Conservation (phyloP, 2,113 vertebrate species). For the Lathamus discolor region DNA sequence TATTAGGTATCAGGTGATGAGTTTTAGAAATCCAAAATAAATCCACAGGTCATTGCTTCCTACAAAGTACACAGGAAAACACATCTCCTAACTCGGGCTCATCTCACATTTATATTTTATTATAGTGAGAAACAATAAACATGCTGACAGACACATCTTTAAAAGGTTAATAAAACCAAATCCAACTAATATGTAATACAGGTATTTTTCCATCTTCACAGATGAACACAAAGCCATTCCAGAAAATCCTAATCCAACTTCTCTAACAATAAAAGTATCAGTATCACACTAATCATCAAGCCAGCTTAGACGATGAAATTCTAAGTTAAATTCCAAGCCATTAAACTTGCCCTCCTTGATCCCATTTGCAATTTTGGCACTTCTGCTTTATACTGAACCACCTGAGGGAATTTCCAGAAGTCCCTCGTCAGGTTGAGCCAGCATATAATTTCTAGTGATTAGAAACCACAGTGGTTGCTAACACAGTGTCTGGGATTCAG, state of each 20-base stretch:
- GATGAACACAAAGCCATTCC: not conserved
- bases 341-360: not conserved
- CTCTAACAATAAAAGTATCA: not conserved
- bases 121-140: not conserved
- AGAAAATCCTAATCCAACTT: not conserved
- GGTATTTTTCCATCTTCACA: not conserved
- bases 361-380: not conserved
- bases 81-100: not conserved
- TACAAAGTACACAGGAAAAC: not conserved
- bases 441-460: not conserved
- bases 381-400: constrained; percentile 1
- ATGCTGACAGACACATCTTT: not conserved
- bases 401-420: not conserved
- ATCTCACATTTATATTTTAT: not conserved
- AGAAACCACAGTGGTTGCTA: constrained; percentile 9
- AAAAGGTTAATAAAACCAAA: not conserved
- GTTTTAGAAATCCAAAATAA: not conserved
- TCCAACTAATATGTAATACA: not conserved
- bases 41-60: not conserved
- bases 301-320: not conserved
- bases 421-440: not conserved
- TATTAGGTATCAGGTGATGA: not conserved
- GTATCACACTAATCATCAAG: not conserved
- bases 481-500: not conserved
- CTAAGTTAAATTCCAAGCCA: not conserved